These are phyloP conservation scores for Hippocampus mohnikei DNA, from an alignment of 2,113 vertebrate genomes.

Conservation along the genomic window DNA sequence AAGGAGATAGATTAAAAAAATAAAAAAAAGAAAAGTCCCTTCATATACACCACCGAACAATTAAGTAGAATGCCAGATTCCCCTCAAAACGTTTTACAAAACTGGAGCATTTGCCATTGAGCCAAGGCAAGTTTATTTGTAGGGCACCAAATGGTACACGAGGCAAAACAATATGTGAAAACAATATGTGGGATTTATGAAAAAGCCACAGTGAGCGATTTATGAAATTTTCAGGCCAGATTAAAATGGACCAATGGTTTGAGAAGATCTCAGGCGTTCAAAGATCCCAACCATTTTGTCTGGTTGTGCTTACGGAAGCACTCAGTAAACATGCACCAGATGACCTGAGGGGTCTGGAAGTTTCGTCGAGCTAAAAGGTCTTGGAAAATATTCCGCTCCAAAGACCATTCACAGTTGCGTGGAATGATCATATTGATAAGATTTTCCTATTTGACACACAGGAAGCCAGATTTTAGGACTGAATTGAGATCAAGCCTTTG, in stretches of 20 bases:
- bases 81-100: not conserved
- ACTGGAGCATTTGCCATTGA: not conserved
- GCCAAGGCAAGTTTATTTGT: not conserved
- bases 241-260: not conserved
- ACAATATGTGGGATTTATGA: not conserved
- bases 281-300: not conserved
- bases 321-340: not conserved
- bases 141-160: not conserved
- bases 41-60: not conserved
- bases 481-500: too few species aligned
- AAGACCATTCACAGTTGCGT: not conserved
- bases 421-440: not conserved
- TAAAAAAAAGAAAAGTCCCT: too few species aligned
- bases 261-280: not conserved
- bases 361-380: not conserved
- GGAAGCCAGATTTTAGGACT: too few species aligned
- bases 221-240: not conserved
- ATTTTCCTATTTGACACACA: not conserved
- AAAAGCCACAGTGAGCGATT: not conserved
- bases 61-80: not conserved
- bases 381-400: not conserved
- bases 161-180: not conserved
- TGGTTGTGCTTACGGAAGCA: not conserved
- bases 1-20: too few species aligned
- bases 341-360: not conserved